Evolutionary conservation across 2,888 invertebrate genomes (phyloP).

Genomic region (Dromius quadrimaculatus): DNA sequence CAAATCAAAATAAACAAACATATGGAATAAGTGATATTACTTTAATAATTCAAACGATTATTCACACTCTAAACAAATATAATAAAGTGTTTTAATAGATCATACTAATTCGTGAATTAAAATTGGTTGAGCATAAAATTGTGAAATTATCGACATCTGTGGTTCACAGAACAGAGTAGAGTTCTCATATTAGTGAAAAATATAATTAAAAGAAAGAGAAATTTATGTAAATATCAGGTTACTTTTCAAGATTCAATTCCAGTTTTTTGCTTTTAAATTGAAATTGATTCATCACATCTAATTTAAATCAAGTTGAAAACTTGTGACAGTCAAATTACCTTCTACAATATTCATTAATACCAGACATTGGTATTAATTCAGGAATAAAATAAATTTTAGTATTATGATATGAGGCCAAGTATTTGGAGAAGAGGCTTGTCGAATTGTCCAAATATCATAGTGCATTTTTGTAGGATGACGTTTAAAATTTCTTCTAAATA

Average conservation of each 20-base stretch:
- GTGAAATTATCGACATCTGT: no score
- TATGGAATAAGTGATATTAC: neutral
- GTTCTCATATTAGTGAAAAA: no score
- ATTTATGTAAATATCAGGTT: conserved; percentile 8
- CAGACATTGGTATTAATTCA: no score
- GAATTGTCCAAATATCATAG: no score
- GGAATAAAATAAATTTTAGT: no score
- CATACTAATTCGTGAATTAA: no score
- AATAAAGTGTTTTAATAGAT: neutral
- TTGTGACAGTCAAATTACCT: conserved; percentile 12
- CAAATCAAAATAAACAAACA: conserved; percentile 20
- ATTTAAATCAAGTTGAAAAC: conserved; percentile 11
- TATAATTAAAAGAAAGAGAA: conserved; percentile 25
- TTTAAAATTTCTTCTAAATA: no score
- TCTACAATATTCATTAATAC: neutral
- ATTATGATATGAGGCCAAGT: no score
- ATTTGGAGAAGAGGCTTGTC: no score
- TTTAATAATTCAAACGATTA: conserved; percentile 1
- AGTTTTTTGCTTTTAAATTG: neutral
- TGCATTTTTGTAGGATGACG: no score
- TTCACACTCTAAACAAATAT: conserved; percentile 13
- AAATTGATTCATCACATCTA: conserved; percentile 5
- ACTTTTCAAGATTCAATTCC: conserved; percentile 6
- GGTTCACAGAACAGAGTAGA: no score
- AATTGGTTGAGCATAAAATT: no score